These are phyloP conservation scores for Phylloscopus trochiloides DNA, from an alignment of 2,113 vertebrate genomes.

Conservation along the genomic window DNA sequence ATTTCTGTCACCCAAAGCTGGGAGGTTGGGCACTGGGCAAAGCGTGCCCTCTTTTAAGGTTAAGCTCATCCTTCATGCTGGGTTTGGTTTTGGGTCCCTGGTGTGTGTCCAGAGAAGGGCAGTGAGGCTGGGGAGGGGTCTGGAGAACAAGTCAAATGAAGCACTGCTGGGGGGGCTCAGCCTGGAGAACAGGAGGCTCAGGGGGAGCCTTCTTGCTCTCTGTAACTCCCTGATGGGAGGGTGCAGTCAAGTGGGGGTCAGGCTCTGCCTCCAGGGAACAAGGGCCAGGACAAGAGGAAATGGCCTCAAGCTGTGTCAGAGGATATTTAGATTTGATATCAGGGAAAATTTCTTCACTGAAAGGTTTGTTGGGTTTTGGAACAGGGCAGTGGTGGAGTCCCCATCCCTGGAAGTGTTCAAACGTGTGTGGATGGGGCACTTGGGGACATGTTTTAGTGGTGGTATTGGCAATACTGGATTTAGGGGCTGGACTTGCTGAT, in stretches of 20 bases:
- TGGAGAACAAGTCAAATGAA: background rate
- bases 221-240: background rate
- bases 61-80: background rate
- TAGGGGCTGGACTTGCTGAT: background rate
- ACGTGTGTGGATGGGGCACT: background rate
- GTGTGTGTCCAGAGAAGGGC: rapidly evolving
- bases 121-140: background rate
- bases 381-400: background rate
- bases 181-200: background rate
- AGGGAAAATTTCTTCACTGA: background rate
- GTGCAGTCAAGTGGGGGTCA: background rate
- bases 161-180: background rate
- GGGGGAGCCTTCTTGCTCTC: background rate
- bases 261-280: background rate
- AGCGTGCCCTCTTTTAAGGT: background rate
- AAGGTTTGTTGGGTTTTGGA: background rate
- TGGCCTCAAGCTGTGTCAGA: background rate
- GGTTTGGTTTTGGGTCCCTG: background rate
- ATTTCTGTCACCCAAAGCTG: background rate
- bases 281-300: background rate
- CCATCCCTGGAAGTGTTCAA: background rate
- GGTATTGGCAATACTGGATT: background rate
- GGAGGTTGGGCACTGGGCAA: background rate
- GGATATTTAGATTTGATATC: background rate
- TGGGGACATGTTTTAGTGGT: background rate